These are phyloP conservation scores for Drosophila vallismaia DNA, from an alignment of 2,888 invertebrate genomes.

Conservation along the genomic window DNA sequence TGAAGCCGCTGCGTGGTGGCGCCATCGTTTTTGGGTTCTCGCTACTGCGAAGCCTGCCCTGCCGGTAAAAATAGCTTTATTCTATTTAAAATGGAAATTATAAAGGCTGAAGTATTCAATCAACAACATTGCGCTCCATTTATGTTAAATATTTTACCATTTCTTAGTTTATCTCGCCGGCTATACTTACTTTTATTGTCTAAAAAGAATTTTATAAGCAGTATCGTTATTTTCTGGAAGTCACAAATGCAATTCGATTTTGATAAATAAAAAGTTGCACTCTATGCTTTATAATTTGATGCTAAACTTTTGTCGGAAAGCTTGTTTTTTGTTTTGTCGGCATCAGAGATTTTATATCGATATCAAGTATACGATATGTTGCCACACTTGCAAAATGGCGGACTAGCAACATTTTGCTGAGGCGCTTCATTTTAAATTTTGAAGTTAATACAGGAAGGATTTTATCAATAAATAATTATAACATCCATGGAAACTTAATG, in stretches of 20 bases:
- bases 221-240: slow-evolving; percentile 3
- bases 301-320: slow-evolving; percentile 5
- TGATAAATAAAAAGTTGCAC: slow-evolving; percentile 14
- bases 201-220: not conserved
- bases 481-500: too few relatives aligned
- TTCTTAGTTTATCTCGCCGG: not conserved
- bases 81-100: not conserved
- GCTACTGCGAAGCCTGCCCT: slow-evolving; percentile 15
- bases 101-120: not conserved
- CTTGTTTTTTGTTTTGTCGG: not conserved
- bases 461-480: too few relatives aligned
- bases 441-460: too few relatives aligned
- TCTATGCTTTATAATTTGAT: not conserved
- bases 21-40: slow-evolving; percentile 37
- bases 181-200: not conserved
- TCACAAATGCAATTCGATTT: not conserved
- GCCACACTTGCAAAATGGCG: slow-evolving; percentile 12
- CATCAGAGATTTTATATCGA: slow-evolving; percentile 19
- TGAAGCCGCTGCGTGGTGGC: slow-evolving; percentile 52
- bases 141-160: not conserved
- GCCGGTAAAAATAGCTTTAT: slow-evolving; percentile 29
- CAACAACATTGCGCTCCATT: not conserved
- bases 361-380: not conserved
- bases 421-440: too few relatives aligned
- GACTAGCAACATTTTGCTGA: slow-evolving; percentile 5